Conservation (phyloP, 1,140 invertebrate genomes). For the Ceratitis capitata region DNA sequence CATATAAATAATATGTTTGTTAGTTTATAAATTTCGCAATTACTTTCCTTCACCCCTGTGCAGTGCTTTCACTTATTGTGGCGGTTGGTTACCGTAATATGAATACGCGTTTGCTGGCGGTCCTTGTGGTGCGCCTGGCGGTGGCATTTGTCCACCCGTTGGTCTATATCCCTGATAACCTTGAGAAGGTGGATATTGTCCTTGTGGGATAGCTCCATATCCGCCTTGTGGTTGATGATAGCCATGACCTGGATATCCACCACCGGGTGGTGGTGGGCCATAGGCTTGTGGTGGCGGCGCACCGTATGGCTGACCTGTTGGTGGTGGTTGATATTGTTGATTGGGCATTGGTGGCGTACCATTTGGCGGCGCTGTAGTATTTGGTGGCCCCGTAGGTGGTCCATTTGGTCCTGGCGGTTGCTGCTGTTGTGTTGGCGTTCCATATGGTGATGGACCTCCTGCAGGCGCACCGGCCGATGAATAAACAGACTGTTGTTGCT, state of each 20-base stretch:
- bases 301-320: constrained; percentile 59
- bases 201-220: constrained; percentile 49
- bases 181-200: constrained; percentile 61
- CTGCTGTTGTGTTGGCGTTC: constrained; percentile 53
- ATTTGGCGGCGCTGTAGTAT: constrained; percentile 51
- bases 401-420: constrained; percentile 48
- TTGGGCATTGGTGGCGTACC: constrained; percentile 57
- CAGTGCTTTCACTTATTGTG: constrained; percentile 47
- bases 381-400: constrained; percentile 51
- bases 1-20: not conserved
- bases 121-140: constrained; percentile 62
- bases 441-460: constrained; percentile 60
- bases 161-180: constrained; percentile 59
- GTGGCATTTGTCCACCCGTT: constrained; percentile 61
- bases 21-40: not conserved
- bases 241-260: constrained; percentile 60
- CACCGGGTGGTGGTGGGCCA: constrained; percentile 59
- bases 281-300: constrained; percentile 59
- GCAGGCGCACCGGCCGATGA: constrained; percentile 52
- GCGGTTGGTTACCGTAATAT: constrained; percentile 61
- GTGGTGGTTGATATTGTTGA: constrained; percentile 61
- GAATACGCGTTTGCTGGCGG: constrained; percentile 63
- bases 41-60: not conserved
- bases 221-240: constrained; percentile 62
- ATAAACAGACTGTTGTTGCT: constrained; percentile 53